Conservation (phyloP, 2,888 invertebrate species). For the Drosophila mayaguana region DNA sequence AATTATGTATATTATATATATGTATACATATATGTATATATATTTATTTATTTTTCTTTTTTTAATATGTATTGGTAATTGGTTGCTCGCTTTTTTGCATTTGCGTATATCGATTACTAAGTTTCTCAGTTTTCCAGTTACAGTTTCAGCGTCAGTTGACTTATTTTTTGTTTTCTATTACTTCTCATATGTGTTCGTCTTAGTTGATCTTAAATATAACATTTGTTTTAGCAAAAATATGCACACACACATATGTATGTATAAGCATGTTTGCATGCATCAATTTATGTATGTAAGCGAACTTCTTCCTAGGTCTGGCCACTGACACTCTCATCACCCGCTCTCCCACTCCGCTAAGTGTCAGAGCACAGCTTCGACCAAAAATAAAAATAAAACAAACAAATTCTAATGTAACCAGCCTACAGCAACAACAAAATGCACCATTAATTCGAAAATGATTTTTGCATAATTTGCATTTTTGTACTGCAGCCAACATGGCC, state of each 20-base stretch:
- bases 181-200: constrained; percentile 30
- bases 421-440: constrained; percentile 13
- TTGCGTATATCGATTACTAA: constrained; percentile 55
- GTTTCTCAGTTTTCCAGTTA: constrained; percentile 54
- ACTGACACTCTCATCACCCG: not conserved
- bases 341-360: not conserved
- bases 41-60: constrained; percentile 1
- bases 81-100: constrained; percentile 45
- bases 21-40: constrained; percentile 10
- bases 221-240: constrained; percentile 44
- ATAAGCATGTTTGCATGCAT: no score
- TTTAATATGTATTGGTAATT: constrained; percentile 43
- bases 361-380: not conserved
- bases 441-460: not conserved
- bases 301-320: constrained; percentile 1
- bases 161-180: constrained; percentile 27
- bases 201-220: constrained; percentile 47
- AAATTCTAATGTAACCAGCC: constrained; percentile 10
- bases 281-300: not conserved
- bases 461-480: constrained; percentile 1
- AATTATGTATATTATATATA: constrained; percentile 13
- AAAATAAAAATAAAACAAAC: not conserved
- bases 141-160: constrained; percentile 59
- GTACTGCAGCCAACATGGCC: constrained; percentile 22
- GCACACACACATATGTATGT: not conserved